Evolutionary conservation across 2,113 vertebrate species (phyloP), one percentile per base, ranked within the genome.

Genomic region (Clupea harengus): DNA sequence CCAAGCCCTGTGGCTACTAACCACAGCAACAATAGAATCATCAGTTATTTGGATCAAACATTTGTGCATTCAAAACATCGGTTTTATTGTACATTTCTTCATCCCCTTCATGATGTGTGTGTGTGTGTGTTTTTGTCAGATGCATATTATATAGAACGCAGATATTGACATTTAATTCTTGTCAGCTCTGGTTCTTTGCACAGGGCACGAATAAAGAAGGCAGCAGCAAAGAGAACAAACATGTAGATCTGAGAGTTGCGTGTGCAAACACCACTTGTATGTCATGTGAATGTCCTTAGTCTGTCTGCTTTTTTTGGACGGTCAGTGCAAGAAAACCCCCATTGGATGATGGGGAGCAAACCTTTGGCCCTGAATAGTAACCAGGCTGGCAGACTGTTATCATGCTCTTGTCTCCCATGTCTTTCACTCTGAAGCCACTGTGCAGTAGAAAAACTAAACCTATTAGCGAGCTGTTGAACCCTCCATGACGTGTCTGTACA

Each of bases 381-480:
- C n/a, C 22, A n/a, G 64, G 64, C n/a, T 44, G 72, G 28, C 25
- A 78, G 32, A 32, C 13, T 18, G 28, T 39, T 78, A 78, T 32
- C 28, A 78, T 78, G 82, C 39, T 57, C 22, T 18, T 45, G 49
- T 57, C 49, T 60, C 49, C 52, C 28, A 60, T 18, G 25, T 39
- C 49, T 44, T 83, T 39, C 54, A n/a, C 45, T 83, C 44, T 15
- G 39, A 83, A 60, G 82, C 6, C 52, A 57, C 32, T 44, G 45
- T 64, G 39, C 49, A 2, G 72, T n/a, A 80, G 84, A 89, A 88
- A 86, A 81, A 60, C 75, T 93, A 92, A 92, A 90, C 91, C 88
- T 86, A 89, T 92, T 91, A 91, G 75, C 64, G 81, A 90, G 87
- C 92, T 84, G 88, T 89, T 92, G 88, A 90, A 89, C 88, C 49